Evolutionary conservation across 1,140 invertebrate species (phyloP).

Genomic region (Uloborus diversus): DNA sequence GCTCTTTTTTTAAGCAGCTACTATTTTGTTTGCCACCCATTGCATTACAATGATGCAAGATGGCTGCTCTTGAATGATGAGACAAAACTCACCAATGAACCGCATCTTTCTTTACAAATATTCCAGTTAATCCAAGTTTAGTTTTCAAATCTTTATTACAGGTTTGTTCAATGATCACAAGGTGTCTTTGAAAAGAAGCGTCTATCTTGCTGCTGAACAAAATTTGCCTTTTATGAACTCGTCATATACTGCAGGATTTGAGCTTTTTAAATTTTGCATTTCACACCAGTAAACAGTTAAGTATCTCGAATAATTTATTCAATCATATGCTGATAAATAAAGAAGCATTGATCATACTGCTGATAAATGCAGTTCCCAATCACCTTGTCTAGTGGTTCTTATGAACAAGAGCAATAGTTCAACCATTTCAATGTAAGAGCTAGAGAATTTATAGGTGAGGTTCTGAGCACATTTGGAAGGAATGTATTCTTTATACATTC

Average conservation of each 20-base stretch:
- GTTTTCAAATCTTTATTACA: slow-evolving; percentile 52
- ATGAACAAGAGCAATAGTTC: not conserved
- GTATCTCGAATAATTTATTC: slow-evolving; percentile 34
- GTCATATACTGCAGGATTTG: not conserved
- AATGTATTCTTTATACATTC: slow-evolving; percentile 23
- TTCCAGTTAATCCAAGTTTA: not conserved
- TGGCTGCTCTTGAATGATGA: not conserved
- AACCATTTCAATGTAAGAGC: not conserved
- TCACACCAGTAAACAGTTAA: slow-evolving; percentile 38
- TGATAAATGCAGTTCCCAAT: no score
- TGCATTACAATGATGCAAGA: not conserved
- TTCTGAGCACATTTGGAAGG: not conserved
- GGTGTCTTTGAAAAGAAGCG: slow-evolving; percentile 6
- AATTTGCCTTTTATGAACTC: slow-evolving; percentile 28
- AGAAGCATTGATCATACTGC: not conserved
- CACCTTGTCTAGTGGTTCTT: not conserved
- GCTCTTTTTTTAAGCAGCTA: not conserved
- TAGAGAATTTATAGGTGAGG: not conserved
- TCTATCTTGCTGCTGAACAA: slow-evolving; percentile 39
- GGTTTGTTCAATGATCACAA: slow-evolving; percentile 56
- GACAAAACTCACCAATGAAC: slow-evolving; percentile 19
- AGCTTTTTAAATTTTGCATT: slow-evolving; percentile 30
- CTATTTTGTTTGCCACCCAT: not conserved
- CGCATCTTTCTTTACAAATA: not conserved
- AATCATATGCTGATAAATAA: not conserved